These are phyloP conservation scores for Argya squamiceps DNA, from an alignment of 2,797 vertebrate genomes.

Conservation along the genomic window DNA sequence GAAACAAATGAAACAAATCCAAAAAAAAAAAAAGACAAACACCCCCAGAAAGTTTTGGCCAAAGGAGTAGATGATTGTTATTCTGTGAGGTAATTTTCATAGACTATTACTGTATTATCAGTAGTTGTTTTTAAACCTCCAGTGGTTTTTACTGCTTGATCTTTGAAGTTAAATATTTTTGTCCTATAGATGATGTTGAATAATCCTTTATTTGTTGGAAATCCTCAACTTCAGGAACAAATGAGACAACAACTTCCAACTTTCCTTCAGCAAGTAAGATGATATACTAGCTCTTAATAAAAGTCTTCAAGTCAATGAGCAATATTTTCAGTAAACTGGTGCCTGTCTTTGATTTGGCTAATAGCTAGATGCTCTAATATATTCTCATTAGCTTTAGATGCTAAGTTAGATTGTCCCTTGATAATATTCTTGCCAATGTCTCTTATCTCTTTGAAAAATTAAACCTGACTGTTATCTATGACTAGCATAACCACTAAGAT, in stretches of 20 bases:
- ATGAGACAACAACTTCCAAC: constrained; percentile 89
- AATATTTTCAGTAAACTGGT: constrained; percentile 18
- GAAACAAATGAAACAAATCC: background rate
- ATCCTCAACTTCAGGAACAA: constrained; percentile 89
- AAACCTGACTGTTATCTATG: background rate
- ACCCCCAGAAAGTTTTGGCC: background rate
- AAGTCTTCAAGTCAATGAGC: background rate
- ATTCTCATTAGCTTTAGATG: background rate
- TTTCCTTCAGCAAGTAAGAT: constrained; percentile 88
- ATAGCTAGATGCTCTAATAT: background rate
- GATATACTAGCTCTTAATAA: constrained; percentile 39
- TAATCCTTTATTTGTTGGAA: constrained; percentile 90
- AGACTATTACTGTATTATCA: background rate
- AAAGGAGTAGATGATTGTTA: background rate
- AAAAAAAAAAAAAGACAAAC: background rate
- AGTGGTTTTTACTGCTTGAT: background rate
- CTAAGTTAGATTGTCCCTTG: background rate
- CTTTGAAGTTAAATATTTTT: constrained; percentile 30
- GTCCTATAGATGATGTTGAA: constrained; percentile 88
- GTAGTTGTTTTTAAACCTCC: background rate
- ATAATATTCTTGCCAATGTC: background rate
- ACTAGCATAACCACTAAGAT: background rate
- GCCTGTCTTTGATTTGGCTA: constrained; percentile 13
- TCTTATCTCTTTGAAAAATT: background rate
- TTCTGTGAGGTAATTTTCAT: background rate